Evolutionary conservation across 1,140 invertebrate species (phyloP), one percentile per base, ranked within the genome.

Genomic region (Drosophila sturtevanti): DNA sequence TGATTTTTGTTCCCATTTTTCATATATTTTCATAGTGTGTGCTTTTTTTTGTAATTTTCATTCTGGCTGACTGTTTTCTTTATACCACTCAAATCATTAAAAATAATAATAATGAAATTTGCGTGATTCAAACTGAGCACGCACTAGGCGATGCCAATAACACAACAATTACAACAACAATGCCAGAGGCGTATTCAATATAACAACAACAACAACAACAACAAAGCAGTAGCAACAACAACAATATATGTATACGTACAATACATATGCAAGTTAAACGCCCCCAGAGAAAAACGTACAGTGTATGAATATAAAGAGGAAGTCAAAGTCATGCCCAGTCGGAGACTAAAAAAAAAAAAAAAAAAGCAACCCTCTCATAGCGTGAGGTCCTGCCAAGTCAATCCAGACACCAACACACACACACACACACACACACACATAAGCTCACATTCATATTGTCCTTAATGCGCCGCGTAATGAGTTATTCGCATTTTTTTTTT

Each of bases 71-170:
- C 60, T 67, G 27, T 62, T 10, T 54, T 22, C 21, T 60, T 60
- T 86, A 73, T 81, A 65, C 75, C 79, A 87, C 79, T 87, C 75
- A 86, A 87, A 89, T 89, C 82, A 89, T 87, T 87, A 87, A 82
- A 87, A 81, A 89, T 77, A 81, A 82, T 82, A 89, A 87, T 87
- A 87, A 87, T 82, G 76, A 87, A 89, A 87, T 89, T 87, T 89
- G 82, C 82, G 82, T 87, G 82, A 89, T 89, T 89, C 82, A 79
- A 86, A 74, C 84, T 65, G 59, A 76, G 82, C 81, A 86, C 82
- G 84, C 84, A 87, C 79, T 76, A 79, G 82, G 84, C 82, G 75
- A 76, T 89, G 79, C 82, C 84, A 87, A 87, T 89, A 84, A 59
- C 61, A 78, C 66, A 71, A 51, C 63, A 73, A 54, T 56, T 48